phyloP scores from a whole-genome alignment of 2,888 invertebrate species.

The Chaetogeoica ovagalla region DNA sequence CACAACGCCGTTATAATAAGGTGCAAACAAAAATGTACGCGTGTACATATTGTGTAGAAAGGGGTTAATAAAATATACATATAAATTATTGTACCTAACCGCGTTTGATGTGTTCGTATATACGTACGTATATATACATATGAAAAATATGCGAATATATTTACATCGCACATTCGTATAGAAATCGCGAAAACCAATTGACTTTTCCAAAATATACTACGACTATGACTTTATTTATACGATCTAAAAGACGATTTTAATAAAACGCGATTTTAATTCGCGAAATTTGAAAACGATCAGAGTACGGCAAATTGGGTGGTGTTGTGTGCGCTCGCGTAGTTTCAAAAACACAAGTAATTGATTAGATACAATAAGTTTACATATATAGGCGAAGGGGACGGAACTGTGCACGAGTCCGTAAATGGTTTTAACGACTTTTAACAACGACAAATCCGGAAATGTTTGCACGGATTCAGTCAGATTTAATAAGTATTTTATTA shows the following conservation, averaged over 20 bases:
- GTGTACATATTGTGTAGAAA: not conserved
- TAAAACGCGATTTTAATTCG: not conserved
- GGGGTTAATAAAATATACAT: not conserved
- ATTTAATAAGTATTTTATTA: constrained; percentile 7
- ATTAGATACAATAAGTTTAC: too few species aligned
- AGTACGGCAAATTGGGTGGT: not conserved
- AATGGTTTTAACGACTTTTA: constrained; percentile 5
- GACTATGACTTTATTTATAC: not conserved
- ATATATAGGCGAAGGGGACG: too few species aligned
- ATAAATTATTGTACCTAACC: not conserved
- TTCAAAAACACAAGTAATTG: too few species aligned
- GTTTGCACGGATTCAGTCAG: constrained; percentile 6
- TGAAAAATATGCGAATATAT: too few species aligned
- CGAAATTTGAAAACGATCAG: not conserved
- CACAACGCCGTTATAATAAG: not conserved
- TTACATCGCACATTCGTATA: not conserved
- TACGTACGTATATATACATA: too few species aligned
- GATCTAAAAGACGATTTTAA: not conserved
- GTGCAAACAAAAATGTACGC: not conserved
- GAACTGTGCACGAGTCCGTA: too few species aligned
- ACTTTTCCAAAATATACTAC: not conserved
- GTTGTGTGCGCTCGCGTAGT: not conserved
- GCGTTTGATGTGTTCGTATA: too few species aligned
- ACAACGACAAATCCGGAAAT: constrained; percentile 8
- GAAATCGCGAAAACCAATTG: not conserved